A percentile compares a stretch with the other conserved stretches of the same genome.
phyloP scores from a whole-genome alignment of 2,113 vertebrate genomes.

The Ginglymostoma cirratum region DNA sequence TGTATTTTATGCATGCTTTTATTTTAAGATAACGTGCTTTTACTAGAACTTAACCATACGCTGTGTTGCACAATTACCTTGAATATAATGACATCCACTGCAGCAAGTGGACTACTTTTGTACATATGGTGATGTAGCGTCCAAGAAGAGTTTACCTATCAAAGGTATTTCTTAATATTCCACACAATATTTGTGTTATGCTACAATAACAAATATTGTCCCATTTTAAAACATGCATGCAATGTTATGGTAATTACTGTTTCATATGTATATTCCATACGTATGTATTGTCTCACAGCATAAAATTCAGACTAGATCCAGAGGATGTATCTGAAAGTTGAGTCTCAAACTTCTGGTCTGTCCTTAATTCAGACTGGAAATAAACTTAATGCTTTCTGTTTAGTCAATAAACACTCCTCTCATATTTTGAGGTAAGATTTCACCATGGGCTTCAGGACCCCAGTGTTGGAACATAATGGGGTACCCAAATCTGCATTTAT shows the following conservation, averaged over 20 bases:
- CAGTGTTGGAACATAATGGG: neutral
- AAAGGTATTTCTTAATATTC: neutral
- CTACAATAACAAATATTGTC: neutral
- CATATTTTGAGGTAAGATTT: neutral
- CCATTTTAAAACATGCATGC: neutral
- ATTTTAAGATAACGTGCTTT: no score
- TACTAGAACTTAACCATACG: no score
- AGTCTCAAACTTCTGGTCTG: neutral
- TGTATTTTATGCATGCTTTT: no score
- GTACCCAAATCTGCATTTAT: no score
- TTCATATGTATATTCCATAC: neutral
- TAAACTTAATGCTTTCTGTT: neutral
- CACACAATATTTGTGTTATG: neutral
- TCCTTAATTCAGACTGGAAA: neutral
- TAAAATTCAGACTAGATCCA: neutral
- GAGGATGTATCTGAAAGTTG: neutral
- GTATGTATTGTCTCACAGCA: neutral
- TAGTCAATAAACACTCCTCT: neutral
- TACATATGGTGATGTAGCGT: no score
- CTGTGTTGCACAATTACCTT: no score
- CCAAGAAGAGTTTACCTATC: no score
- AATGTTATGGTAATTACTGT: neutral
- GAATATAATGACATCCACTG: no score
- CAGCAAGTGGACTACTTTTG: no score
- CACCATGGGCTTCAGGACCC: no score